A percentile compares a stretch with the other conserved stretches of the same genome.
These are phyloP conservation scores for Gibbula magus DNA, from an alignment of 2,888 invertebrate genomes.

Conservation along the genomic window DNA sequence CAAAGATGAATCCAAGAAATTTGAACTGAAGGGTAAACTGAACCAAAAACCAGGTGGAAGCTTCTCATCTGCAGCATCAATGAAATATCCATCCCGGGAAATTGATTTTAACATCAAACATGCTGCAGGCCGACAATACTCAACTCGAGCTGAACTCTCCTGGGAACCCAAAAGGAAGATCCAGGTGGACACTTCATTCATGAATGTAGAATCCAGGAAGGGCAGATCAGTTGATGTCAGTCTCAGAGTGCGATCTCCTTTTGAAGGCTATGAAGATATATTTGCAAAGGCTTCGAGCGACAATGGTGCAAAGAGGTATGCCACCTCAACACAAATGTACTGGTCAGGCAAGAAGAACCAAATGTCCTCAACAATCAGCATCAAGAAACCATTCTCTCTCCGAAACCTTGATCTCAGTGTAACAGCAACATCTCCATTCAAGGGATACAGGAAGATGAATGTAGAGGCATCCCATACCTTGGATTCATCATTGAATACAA, in stretches of 20 bases:
- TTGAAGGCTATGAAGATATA: constrained; percentile 31
- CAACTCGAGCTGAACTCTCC: constrained; percentile 43
- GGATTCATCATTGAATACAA: constrained; percentile 36
- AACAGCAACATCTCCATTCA: constrained; percentile 51
- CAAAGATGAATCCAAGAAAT: constrained; percentile 31
- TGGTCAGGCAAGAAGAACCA: constrained; percentile 48
- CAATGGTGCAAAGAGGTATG: constrained; percentile 41
- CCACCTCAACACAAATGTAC: constrained; percentile 42
- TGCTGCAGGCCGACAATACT: constrained; percentile 38
- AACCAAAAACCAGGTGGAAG: constrained; percentile 31
- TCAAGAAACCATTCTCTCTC: constrained; percentile 51
- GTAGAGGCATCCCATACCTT: constrained; percentile 47
- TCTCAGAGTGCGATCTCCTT: constrained; percentile 46
- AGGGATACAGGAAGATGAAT: constrained; percentile 41
- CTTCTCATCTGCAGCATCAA: constrained; percentile 40
- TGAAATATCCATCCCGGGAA: constrained; percentile 43
- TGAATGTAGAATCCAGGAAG: constrained; percentile 25
- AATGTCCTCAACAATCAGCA: constrained; percentile 46
- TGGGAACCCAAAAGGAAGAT: constrained; percentile 43
- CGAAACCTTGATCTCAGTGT: constrained; percentile 45
- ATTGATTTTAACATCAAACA: constrained; percentile 48
- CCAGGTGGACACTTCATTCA: constrained; percentile 42
- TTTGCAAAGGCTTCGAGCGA: constrained; percentile 38
- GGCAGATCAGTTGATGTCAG: constrained; percentile 35
- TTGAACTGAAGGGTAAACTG: constrained; percentile 38